A percentile compares a stretch with the other conserved stretches of the same genome.
These are phyloP conservation scores for Agrypnus murinus DNA, from an alignment of 2,888 invertebrate species.

Conservation along the genomic window DNA sequence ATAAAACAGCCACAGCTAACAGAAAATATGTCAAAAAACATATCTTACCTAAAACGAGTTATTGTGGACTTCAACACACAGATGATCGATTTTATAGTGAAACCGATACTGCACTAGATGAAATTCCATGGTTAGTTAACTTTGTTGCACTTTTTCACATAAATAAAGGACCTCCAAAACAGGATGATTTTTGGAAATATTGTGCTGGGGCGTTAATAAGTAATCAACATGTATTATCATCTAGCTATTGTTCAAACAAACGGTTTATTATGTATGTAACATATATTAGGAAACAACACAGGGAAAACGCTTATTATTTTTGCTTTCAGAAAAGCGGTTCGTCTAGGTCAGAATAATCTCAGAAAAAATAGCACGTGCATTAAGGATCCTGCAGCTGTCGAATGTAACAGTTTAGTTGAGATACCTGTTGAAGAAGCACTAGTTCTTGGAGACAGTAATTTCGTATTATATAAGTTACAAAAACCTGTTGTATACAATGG, in stretches of 20 bases:
- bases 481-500: background rate
- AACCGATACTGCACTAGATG: background rate
- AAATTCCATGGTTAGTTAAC: background rate
- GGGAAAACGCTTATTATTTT: too few relatives aligned
- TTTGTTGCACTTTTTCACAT: background rate
- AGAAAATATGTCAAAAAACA: background rate
- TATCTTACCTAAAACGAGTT: background rate
- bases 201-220: background rate
- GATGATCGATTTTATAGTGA: background rate
- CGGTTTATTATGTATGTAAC: background rate
- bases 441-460: background rate
- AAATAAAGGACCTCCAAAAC: background rate
- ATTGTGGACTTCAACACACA: background rate
- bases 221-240: slow-evolving; percentile 6
- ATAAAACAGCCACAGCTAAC: background rate
- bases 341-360: background rate
- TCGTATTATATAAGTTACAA: background rate
- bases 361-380: too few relatives aligned
- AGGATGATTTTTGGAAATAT: background rate
- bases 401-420: background rate
- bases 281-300: too few relatives aligned
- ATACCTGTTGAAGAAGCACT: background rate
- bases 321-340: background rate
- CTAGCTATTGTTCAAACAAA: background rate
- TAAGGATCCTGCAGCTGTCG: too few relatives aligned